A percentile compares a stretch with the other conserved stretches of the same genome.
Conservation (phyloP, 2,113 vertebrate genomes). For the cattle (Bos taurus) region ARS-UCD2.0 NC_037338.1:79337501-79338000, state of each 20-base stretch:
- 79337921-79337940: neutral
- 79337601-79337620: neutral
- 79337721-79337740: neutral
- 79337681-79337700: neutral
- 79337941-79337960: neutral
- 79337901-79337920: neutral
- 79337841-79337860: neutral
- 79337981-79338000: neutral
- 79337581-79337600: neutral
- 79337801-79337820: neutral
- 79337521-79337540: neutral
- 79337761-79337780: neutral
- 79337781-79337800: neutral
- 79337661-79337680: neutral
- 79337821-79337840: neutral
- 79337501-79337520: neutral
- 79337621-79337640: neutral
- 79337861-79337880: neutral
- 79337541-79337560: neutral
- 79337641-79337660: neutral
- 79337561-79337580: neutral
- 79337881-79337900: neutral
- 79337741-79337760: neutral
- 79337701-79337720: fast-evolving
- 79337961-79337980: neutral